A percentile compares a stretch with the other conserved stretches of the same genome.
Conservation (phyloP, 1,140 invertebrate genomes). For the Rhopalosiphum padi region DNA sequence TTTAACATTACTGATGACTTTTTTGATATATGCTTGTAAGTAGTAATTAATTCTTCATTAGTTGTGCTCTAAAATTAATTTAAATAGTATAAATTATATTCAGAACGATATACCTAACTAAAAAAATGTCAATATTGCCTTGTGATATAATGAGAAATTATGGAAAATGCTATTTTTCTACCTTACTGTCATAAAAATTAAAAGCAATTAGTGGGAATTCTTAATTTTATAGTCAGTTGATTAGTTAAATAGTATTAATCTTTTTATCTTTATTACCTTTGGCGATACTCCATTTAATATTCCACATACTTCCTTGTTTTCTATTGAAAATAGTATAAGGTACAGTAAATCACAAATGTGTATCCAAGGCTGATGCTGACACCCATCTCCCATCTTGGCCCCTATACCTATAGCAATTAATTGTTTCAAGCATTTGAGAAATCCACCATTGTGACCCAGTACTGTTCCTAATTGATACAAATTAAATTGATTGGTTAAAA, state of each 20-base stretch:
- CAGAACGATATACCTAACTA: too few relatives aligned
- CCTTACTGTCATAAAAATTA: too few relatives aligned
- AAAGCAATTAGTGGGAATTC: too few relatives aligned
- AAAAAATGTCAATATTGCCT: too few relatives aligned
- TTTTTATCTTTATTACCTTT: conserved; percentile 64
- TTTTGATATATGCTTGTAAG: too few relatives aligned
- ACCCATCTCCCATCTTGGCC: conserved; percentile 67
- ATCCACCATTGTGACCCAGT: conserved; percentile 84
- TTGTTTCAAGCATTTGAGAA: conserved; percentile 83
- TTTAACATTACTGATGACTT: background rate
- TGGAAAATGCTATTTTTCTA: too few relatives aligned
- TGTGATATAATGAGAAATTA: too few relatives aligned
- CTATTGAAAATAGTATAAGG: conserved; percentile 73
- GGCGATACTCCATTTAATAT: conserved; percentile 91
- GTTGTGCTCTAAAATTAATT: background rate
- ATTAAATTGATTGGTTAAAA: background rate
- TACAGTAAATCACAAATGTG: conserved; percentile 84
- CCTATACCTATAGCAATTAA: conserved; percentile 79
- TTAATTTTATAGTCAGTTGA: too few relatives aligned
- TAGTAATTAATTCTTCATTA: background rate
- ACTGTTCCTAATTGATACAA: conserved; percentile 74
- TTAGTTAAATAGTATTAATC: too few relatives aligned
- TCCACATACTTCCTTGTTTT: conserved; percentile 75
- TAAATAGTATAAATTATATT: background rate
- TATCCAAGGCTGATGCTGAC: conserved; percentile 93